phyloP scores from a whole-genome alignment of 2,113 vertebrate genomes.

The Antennarius striatus region DNA sequence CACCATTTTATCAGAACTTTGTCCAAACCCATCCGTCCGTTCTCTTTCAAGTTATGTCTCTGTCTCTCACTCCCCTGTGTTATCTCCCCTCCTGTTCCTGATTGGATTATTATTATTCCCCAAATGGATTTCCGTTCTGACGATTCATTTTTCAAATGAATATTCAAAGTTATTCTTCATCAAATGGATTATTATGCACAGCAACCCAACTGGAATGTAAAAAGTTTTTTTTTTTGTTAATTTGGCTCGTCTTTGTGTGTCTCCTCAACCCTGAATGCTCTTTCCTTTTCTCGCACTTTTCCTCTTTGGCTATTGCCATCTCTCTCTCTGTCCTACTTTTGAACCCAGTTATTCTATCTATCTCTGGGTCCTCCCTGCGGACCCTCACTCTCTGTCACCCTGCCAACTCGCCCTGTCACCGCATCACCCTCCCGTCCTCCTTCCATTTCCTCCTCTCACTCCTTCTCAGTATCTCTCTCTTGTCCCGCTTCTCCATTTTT shows the following conservation, averaged over 20 bases:
- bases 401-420: conserved; percentile 50
- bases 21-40: conserved; percentile 39
- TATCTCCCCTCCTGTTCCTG: conserved; percentile 41
- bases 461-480: conserved; percentile 40
- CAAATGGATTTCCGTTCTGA: conserved; percentile 53
- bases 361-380: conserved; percentile 63
- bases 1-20: conserved; percentile 8
- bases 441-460: conserved; percentile 34
- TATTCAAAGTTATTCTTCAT: conserved; percentile 56
- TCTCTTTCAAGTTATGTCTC: conserved; percentile 36
- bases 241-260: conserved; percentile 37
- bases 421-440: conserved; percentile 47
- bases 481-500: conserved; percentile 26
- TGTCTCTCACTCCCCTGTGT: conserved; percentile 19
- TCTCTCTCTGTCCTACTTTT: conserved; percentile 71
- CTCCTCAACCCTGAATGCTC: conserved; percentile 33
- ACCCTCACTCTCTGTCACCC: conserved; percentile 56
- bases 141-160: conserved; percentile 57
- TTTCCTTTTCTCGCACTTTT: conserved; percentile 11
- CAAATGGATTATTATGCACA: conserved; percentile 57
- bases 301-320: conserved; percentile 49
- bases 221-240: conserved; percentile 58
- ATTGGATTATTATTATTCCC: conserved; percentile 62
- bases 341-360: conserved; percentile 68
- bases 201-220: conserved; percentile 46